Evolutionary conservation across 2,113 vertebrate species (phyloP).

Genomic region (Heterotilapia buettikoferi): DNA sequence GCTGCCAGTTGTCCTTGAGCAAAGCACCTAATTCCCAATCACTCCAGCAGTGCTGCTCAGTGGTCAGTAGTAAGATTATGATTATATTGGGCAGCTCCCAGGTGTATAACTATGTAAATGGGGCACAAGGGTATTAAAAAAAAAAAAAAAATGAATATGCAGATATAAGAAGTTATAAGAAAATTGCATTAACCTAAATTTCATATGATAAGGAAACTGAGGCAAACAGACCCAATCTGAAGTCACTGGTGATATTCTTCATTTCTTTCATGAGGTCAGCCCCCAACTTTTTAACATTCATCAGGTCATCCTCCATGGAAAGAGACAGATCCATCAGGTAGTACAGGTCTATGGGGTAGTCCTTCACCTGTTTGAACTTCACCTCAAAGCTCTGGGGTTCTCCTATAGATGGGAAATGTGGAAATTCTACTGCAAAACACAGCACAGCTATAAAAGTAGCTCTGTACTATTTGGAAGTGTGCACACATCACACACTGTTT

Average conservation of each 20-base stretch:
- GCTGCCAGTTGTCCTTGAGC: conserved; percentile 34
- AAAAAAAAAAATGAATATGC: background rate
- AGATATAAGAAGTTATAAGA: background rate
- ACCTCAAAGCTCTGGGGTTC: background rate
- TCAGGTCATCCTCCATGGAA: background rate
- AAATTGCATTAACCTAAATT: background rate
- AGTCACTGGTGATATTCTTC: background rate
- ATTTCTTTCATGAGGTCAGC: background rate
- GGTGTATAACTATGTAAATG: conserved; percentile 14
- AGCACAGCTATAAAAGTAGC: background rate
- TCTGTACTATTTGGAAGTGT: background rate
- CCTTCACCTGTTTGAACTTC: background rate
- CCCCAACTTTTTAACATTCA: background rate
- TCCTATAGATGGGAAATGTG: background rate
- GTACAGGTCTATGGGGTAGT: background rate
- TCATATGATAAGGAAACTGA: background rate
- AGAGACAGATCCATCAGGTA: background rate
- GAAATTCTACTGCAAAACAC: background rate
- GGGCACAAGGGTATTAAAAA: background rate
- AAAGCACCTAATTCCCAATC: conserved; percentile 25
- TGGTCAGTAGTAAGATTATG: conserved; percentile 20
- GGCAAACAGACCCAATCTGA: background rate
- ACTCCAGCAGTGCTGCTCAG: conserved; percentile 10
- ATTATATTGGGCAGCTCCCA: conserved; percentile 10
- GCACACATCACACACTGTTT: background rate